Evolutionary conservation across 2,888 invertebrate genomes (phyloP), one percentile per base, ranked within the genome.

Genomic region (Melinopterus prodromus): DNA sequence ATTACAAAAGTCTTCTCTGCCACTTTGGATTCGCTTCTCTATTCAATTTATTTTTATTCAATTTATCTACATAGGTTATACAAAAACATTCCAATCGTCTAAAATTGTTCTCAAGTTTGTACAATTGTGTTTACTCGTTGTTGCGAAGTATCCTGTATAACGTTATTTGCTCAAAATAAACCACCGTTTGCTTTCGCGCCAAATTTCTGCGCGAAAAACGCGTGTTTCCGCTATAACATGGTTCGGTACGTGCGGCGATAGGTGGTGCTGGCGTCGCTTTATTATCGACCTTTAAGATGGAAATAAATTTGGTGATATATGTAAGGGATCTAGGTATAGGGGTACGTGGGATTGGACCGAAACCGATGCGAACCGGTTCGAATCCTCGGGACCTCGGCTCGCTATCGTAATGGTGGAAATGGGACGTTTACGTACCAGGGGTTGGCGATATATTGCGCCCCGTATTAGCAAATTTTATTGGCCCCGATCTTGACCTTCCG

Each of bases 221-320:
- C 53, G 12, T 53, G 53, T 53, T 53, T 53, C 9, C 53, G 53
- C 2, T 1, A 12, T 7, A 53, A 53, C 53, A 1, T 53, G 53
- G 53, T 53, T 7, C 53, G 53, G 53, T 53, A 53, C 53, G 53
- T 53, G 7, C 12, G 9, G 9, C 53, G 53, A 53, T 53, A 53
- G 53, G 12, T 12, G 53, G 53, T 53, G 53, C 53, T 53, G 53
- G 53, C 53, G 53, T 53, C 53, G 5, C 53, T 53, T 53, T 53
- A 53, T 53, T 53, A 53, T 53, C 53, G 53, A 12, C 53, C 53
- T 53, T 53, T 53, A 53, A 53, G 53, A 53, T 53, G 53, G 53
- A 53, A 53, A 53, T 53, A 53, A 53, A 53, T 53, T 53, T 53
- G 53, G 53, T 53, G 53, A 53, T 53, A 53, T 53, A 53, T 53